Evolutionary conservation across 2,797 vertebrate species (phyloP), one percentile per base, ranked within the genome.

Genomic region (Thripadectes ignobilis): DNA sequence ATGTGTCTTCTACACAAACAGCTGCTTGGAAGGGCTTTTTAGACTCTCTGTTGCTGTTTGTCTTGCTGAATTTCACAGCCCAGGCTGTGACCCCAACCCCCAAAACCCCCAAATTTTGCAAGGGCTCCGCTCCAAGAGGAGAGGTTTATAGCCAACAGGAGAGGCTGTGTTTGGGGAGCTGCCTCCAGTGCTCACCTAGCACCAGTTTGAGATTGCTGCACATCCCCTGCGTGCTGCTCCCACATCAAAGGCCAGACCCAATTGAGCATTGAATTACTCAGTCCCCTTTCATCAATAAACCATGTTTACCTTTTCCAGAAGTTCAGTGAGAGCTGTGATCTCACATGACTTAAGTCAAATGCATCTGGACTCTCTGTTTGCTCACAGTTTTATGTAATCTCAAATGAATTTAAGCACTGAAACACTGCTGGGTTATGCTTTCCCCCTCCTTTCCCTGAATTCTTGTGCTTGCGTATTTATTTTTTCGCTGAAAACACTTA

Each of bases 271-370:
- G 87, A 81, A 74, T 92, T 82, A 52, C 92, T 67, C 48, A 6
- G 48, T 71, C 68, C 55, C 32, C 55, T 88, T 91, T 92, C 73
- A 78, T 96, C 93, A 89, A 32, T 84, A 77, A 88, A 85, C 51
- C 32, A 3, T 83, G 34, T 87, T 94, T 87, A 91, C 85, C 87
- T 93, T 91, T 79, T 81, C 69, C 75, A 88, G 85, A 88, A 93
- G 51, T 82, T 84, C 87, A 88, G 52, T 7, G 15, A 76, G 72
- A 77, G 55, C 81, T 55, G 41, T 69, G 69, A 76, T 74, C 65
- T 92, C 72, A 41, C 14, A 14, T 69, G 79, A 91, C 27, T 59
- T 36, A 24, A 23, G 81, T 86, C 29, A 51, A 88, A 14, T 72
- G 76, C 62, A 75, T 93, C 68, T 67, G 41, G 66, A 79, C 61